phyloP scores from a whole-genome alignment of 2,113 vertebrate genomes.

The Eudyptes chrysolophus region DNA sequence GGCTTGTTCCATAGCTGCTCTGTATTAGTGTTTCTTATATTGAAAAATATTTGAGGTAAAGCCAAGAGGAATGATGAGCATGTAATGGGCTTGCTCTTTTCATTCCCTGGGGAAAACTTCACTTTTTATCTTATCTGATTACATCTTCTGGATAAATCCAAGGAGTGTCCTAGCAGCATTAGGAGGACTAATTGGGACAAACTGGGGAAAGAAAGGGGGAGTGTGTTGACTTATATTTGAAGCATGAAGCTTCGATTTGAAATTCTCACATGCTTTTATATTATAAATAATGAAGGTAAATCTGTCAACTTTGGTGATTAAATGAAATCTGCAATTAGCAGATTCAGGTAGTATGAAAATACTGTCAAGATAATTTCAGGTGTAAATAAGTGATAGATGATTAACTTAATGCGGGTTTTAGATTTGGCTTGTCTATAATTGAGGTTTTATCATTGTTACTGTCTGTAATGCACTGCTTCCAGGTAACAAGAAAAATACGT shows the following conservation, averaged over 20 bases:
- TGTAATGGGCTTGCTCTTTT: neutral
- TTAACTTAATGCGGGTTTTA: neutral
- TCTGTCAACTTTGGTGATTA: neutral
- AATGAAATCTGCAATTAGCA: neutral
- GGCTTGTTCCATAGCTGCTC: neutral
- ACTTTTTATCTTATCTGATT: neutral
- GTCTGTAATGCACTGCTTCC: neutral
- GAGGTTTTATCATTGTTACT: neutral
- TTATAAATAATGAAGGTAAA: neutral
- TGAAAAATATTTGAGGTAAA: neutral
- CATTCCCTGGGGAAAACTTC: neutral
- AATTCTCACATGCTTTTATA: neutral
- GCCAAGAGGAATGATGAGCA: neutral
- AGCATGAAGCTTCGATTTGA: neutral
- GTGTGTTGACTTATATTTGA: neutral
- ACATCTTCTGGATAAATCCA: neutral
- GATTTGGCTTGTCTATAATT: neutral
- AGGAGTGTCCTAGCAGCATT: neutral
- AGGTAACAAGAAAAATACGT: neutral
- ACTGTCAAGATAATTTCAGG: neutral
- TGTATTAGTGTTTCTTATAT: neutral
- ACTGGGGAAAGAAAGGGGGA: neutral
- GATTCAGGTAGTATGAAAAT: neutral
- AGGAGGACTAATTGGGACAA: neutral
- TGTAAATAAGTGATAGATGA: neutral